Evolutionary conservation across 1,140 invertebrate species (phyloP).

Genomic region (Leguminivora glycinivorella): DNA sequence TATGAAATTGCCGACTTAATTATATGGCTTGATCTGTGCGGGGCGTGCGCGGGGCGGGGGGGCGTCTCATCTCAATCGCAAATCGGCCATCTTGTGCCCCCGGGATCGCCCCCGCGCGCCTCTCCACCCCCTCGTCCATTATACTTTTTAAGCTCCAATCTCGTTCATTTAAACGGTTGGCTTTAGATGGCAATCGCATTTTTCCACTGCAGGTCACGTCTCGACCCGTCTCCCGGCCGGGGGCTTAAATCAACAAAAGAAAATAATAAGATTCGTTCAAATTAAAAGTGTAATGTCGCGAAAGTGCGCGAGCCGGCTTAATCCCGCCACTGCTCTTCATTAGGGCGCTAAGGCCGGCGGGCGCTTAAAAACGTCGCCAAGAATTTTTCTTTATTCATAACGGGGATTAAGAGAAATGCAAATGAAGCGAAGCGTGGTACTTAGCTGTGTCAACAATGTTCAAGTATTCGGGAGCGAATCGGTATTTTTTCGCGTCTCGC

Average conservation of each 20-base stretch:
- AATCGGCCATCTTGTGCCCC: conserved; percentile 78
- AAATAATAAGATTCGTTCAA: conserved; percentile 83
- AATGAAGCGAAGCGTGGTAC: conserved; percentile 73
- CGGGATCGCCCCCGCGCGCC: conserved; percentile 60
- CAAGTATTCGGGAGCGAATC: conserved; percentile 35
- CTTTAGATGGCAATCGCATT: conserved; percentile 83
- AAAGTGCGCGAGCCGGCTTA: conserved; percentile 62
- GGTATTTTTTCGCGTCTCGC: conserved; percentile 39
- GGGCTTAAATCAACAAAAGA: conserved; percentile 83
- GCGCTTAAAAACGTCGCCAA: conserved; percentile 67
- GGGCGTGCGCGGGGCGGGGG: conserved; percentile 46
- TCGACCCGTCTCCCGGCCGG: conserved; percentile 75
- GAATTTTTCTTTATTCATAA: conserved; percentile 79
- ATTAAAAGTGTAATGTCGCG: conserved; percentile 84
- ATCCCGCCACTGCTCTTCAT: conserved; percentile 72
- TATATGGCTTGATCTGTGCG: conserved; percentile 72
- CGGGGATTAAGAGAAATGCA: conserved; percentile 76
- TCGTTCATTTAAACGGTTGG: conserved; percentile 83
- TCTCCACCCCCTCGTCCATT: conserved; percentile 73
- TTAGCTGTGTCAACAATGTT: conserved; percentile 76
- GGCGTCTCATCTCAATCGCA: conserved; percentile 78
- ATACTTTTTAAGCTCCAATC: conserved; percentile 84
- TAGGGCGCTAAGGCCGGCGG: conserved; percentile 59
- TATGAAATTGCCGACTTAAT: conserved; percentile 63
- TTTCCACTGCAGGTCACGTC: conserved; percentile 82